Percentiles rank a stretch among this genome's conserved stretches.
These are phyloP conservation scores for Scomber colias DNA, from an alignment of 2,113 vertebrate species.

Conservation along the genomic window DNA sequence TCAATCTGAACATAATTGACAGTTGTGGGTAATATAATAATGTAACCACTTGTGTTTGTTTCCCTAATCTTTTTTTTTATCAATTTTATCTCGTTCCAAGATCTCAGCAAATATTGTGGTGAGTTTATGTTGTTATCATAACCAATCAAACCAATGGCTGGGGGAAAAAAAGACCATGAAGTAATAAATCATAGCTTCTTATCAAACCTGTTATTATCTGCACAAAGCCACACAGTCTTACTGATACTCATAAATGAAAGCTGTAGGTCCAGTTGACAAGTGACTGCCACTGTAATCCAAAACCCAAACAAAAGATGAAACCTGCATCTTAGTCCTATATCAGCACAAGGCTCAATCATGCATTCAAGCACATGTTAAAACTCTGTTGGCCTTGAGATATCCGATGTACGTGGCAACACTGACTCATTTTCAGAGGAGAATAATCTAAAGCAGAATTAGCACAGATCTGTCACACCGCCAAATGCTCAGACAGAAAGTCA, in stretches of 20 bases:
- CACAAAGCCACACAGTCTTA: background rate
- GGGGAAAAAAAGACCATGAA: background rate
- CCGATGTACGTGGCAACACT: conserved; percentile 1
- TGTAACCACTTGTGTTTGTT: background rate
- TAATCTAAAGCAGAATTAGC: conserved; percentile 26
- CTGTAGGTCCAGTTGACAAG: background rate
- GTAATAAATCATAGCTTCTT: background rate
- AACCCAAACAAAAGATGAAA: conserved; percentile 9
- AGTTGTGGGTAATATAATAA: background rate
- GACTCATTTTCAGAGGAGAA: background rate
- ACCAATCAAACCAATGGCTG: background rate
- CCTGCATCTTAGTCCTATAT: conserved; percentile 6
- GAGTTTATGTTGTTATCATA: background rate
- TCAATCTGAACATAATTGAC: background rate
- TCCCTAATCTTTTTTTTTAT: background rate
- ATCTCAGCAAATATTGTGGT: background rate
- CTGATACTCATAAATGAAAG: background rate
- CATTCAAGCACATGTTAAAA: conserved; percentile 18
- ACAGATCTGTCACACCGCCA: conserved; percentile 38
- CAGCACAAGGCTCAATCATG: conserved; percentile 11
- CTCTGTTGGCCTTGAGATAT: conserved; percentile 2
- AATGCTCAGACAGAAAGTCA: conserved; percentile 16
- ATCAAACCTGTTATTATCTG: background rate
- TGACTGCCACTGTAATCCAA: background rate
- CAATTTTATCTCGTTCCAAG: background rate